Evolutionary conservation across 2,797 vertebrate genomes (phyloP), one percentile per base, ranked within the genome.

Genomic region (Synanceia verrucosa): DNA sequence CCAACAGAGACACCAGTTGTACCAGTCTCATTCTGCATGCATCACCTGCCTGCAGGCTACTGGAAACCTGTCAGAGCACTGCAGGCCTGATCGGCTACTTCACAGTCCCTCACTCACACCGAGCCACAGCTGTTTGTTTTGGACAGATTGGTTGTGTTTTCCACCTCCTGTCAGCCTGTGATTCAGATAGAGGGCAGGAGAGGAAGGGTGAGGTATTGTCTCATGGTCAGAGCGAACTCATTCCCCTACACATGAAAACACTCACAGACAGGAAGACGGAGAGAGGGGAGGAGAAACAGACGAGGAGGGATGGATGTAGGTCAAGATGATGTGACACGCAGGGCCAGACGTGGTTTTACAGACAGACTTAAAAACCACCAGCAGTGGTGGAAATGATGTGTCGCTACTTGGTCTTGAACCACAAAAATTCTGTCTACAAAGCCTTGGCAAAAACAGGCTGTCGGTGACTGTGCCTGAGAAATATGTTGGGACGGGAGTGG

Each of bases 151-250:
- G 21, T n/a, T 10, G 44, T 88, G 80, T 88, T 89, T 90, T 89
- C 78, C 86, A 82, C 11, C 58, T 81, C 56, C 70, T 33, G 62
- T 55, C 70, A 70, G 78, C 44, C 75, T 51, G 79, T 92, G 90
- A 91, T 81, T 91, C 90, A 91, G 76, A 86, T 63, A 26, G 68
- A 75, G 69, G 29, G 63, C 14, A 9, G 28, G 44, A 64, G 76
- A 68, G 66, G 77, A 74, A 78, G 84, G 82, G 79, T 91, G 91
- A 92, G 89, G 90, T 91, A 91, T 88, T 73, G 91, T 92, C 90
- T 91, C 63, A 82, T 85, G 90, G 89, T 91, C 61, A 12, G 64
- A 70, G 70, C 90, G 88, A 92, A 92, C 86, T 92, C 87, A 89
- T 82, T 71, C 82, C 76, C 72, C 71, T 47, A 14, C 51, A 41